These are phyloP conservation scores for Ciconia maguari DNA, from an alignment of 2,113 vertebrate genomes.

Conservation along the genomic window DNA sequence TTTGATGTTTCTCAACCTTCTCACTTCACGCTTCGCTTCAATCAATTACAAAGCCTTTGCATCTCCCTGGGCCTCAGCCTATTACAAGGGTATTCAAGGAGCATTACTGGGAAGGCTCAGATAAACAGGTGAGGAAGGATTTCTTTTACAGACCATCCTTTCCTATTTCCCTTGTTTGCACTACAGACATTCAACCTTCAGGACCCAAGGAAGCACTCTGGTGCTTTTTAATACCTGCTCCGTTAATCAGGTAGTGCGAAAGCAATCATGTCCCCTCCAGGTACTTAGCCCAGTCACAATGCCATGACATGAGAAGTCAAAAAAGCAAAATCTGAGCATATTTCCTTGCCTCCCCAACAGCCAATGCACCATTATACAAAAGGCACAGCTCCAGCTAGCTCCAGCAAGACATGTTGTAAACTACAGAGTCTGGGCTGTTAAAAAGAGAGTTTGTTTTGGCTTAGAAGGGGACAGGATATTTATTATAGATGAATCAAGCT, in stretches of 20 bases:
- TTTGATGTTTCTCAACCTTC: not conserved
- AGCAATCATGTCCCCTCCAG: not conserved
- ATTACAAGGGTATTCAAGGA: not conserved
- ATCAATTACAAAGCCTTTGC: not conserved
- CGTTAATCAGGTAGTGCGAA: not conserved
- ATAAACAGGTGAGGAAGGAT: conserved; percentile 1
- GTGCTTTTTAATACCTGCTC: not conserved
- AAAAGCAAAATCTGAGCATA: not conserved
- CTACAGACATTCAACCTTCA: not conserved
- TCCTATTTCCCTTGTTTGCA: not conserved
- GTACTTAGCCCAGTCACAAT: not conserved
- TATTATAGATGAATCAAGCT: not conserved
- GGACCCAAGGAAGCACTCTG: not conserved
- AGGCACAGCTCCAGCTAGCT: not conserved
- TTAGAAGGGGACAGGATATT: not conserved
- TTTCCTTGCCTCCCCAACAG: not conserved
- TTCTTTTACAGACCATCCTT: not conserved
- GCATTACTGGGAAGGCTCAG: not conserved
- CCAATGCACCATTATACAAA: not conserved
- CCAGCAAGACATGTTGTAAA: not conserved
- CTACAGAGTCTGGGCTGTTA: not conserved
- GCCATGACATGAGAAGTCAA: not conserved
- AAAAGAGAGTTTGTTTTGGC: not conserved
- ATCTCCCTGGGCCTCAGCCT: not conserved
- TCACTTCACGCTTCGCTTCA: not conserved